Conservation (phyloP, 64 coral and sea anemone genomes). For the Platygyra sinensis region DNA sequence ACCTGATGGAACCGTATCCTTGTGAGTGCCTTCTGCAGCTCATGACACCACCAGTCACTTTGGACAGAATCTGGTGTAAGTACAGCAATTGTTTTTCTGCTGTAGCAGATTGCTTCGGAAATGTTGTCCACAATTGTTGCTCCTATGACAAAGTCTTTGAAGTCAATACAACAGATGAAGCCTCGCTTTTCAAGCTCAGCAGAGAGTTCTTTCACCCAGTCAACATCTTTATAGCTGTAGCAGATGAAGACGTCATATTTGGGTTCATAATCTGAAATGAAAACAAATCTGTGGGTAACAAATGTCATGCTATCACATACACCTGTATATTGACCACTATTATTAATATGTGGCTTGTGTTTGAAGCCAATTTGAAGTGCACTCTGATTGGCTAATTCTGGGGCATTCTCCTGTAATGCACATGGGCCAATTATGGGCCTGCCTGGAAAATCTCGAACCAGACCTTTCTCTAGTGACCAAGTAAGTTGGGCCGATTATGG, state of each 20-base stretch:
- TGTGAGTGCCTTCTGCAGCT: constrained; percentile 60
- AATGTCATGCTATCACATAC: neutral
- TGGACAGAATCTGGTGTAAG: constrained; percentile 66
- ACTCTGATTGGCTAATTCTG: too few species aligned
- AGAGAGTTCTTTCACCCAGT: constrained; percentile 25
- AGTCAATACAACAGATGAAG: constrained; percentile 63
- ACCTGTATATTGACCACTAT: too few species aligned
- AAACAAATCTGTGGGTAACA: neutral
- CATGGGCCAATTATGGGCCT: too few species aligned
- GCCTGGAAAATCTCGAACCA: neutral
- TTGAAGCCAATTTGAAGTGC: too few species aligned
- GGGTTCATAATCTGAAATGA: neutral
- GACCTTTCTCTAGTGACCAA: too few species aligned
- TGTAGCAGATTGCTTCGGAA: constrained; percentile 61
- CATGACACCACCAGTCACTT: constrained; percentile 69
- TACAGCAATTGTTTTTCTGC: constrained; percentile 57
- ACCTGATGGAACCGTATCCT: constrained; percentile 34
- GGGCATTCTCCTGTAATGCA: too few species aligned
- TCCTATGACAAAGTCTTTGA: constrained; percentile 59
- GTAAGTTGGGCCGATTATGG: too few species aligned
- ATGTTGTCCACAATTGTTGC: constrained; percentile 71
- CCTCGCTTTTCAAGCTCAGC: constrained; percentile 32
- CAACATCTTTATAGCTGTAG: constrained; percentile 48
- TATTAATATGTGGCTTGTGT: too few species aligned
- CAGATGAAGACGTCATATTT: constrained; percentile 57